phyloP scores from a whole-genome alignment of 1,140 invertebrate genomes.

The Aphidius ervi region DNA sequence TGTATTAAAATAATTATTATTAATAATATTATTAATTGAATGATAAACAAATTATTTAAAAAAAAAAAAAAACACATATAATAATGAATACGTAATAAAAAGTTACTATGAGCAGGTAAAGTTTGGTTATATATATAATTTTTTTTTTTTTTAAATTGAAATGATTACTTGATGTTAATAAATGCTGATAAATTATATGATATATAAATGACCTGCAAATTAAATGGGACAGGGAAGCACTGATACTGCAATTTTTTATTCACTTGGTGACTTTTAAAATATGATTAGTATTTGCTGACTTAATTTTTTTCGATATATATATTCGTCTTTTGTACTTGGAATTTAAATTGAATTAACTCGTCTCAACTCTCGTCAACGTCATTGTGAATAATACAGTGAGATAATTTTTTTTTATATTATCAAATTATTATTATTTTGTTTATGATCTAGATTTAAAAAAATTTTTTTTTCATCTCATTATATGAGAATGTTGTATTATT shows the following conservation, averaged over 20 bases:
- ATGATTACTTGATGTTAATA: neutral
- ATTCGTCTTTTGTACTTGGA: no score
- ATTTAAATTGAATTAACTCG: conserved; percentile 9
- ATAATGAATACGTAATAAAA: conserved; percentile 4
- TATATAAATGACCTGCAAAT: conserved; percentile 24
- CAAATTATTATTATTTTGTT: no score
- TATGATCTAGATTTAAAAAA: no score
- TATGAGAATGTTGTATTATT: neutral
- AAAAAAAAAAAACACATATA: neutral
- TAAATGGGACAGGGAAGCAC: conserved; percentile 28
- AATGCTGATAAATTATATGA: conserved; percentile 3
- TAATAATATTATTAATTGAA: no score
- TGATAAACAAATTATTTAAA: no score
- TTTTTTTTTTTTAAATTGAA: neutral
- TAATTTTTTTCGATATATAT: conserved; percentile 1
- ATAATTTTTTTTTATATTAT: no score
- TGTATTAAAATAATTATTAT: no score
- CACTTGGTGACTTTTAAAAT: conserved; percentile 12
- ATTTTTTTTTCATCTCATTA: no score
- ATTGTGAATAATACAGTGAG: neutral
- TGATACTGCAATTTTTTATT: conserved; percentile 18
- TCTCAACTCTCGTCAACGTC: conserved; percentile 8
- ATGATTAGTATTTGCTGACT: conserved; percentile 8
- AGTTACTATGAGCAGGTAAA: conserved; percentile 2
- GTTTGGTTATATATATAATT: neutral